Evolutionary conservation across 2,797 vertebrate genomes (phyloP).

Genomic region (Scolopax bukidnonensis): DNA sequence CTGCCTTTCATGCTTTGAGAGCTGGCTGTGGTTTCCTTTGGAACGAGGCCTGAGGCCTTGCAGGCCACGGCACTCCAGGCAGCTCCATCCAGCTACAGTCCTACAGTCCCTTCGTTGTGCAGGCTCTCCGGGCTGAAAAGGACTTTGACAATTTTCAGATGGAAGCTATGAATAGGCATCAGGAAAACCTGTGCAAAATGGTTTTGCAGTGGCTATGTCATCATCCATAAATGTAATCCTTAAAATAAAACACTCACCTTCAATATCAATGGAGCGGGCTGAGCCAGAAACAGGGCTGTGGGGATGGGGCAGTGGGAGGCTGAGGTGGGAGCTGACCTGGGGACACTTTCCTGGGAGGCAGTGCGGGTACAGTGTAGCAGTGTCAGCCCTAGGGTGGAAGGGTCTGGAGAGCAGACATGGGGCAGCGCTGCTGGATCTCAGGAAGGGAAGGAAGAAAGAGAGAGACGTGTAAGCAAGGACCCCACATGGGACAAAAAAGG

Average conservation of each 20-base stretch:
- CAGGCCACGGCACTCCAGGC: rapidly evolving
- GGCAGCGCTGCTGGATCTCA: rapidly evolving
- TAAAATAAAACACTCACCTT: neutral
- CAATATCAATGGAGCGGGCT: rapidly evolving
- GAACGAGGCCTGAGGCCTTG: neutral
- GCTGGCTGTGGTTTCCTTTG: neutral
- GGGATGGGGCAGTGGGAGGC: no score
- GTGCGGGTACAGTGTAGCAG: no score
- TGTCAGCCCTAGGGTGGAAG: rapidly evolving
- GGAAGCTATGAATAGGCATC: neutral
- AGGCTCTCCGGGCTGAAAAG: neutral
- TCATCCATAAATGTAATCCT: rapidly evolving
- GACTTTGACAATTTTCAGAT: no score
- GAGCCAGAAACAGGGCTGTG: neutral
- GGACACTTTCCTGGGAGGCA: rapidly evolving
- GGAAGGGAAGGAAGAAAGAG: neutral
- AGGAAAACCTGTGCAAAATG: neutral
- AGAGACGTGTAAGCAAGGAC: no score
- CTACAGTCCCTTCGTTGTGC: rapidly evolving
- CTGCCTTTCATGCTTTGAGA: neutral
- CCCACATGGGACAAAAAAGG: neutral
- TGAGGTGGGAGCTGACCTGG: neutral
- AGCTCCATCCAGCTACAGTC: rapidly evolving
- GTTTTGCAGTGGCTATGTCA: rapidly evolving
- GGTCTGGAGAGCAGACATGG: no score